A percentile compares a stretch with the other conserved stretches of the same genome.
Conservation (phyloP, 2,888 invertebrate species). For the Pheosia gnoma region DNA sequence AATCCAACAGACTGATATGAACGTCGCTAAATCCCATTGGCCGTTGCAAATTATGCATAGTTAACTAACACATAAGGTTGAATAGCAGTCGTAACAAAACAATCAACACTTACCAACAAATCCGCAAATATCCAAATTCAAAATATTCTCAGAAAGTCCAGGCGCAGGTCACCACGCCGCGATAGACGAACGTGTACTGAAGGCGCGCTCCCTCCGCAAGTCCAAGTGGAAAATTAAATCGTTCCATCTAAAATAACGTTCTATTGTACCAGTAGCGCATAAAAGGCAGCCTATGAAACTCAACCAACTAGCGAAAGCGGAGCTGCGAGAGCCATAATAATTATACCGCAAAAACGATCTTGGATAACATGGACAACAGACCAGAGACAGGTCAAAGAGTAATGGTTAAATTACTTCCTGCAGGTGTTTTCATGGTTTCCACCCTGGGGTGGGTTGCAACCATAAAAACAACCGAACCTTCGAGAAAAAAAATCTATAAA, state of each 20-base stretch:
- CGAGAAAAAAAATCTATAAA: too few species aligned
- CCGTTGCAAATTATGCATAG: background rate
- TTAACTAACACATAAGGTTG: background rate
- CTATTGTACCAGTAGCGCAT: conserved; percentile 38
- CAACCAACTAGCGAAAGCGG: conserved; percentile 22
- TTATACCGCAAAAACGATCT: background rate
- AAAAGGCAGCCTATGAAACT: conserved; percentile 48
- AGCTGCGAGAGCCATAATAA: conserved; percentile 14
- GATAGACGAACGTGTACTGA: conserved; percentile 36
- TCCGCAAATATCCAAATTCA: background rate
- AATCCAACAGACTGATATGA: background rate
- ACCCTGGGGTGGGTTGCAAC: too few species aligned
- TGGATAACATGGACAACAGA: background rate
- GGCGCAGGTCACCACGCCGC: conserved; percentile 14
- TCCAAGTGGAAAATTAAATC: conserved; percentile 21
- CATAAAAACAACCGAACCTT: too few species aligned
- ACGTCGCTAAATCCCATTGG: background rate
- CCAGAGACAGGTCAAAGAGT: conserved; percentile 2
- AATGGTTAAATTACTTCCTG: conserved; percentile 9
- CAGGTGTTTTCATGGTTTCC: too few species aligned
- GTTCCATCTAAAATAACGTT: conserved; percentile 38
- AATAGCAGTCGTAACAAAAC: background rate
- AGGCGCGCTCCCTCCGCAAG: conserved; percentile 15
- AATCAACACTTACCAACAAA: conserved; percentile 3
- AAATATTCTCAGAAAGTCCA: background rate